These are phyloP conservation scores for Cosmorhoe ocellata DNA, from an alignment of 2,888 invertebrate genomes.

Conservation along the genomic window DNA sequence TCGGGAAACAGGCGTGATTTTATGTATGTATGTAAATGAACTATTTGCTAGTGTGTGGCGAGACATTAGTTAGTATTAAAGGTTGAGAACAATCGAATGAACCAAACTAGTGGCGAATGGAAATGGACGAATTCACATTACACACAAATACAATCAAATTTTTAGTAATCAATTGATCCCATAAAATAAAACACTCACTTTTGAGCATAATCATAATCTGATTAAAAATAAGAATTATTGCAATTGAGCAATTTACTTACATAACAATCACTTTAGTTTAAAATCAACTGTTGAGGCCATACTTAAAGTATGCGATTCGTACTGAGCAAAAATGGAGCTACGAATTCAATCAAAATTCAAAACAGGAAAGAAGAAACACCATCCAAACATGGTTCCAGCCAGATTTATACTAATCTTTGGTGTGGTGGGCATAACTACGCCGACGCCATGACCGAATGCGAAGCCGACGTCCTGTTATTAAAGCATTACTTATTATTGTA, in stretches of 20 bases:
- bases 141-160: slow-evolving; percentile 52
- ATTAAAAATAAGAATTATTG: slow-evolving; percentile 62
- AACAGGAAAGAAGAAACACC: slow-evolving; percentile 47
- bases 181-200: slow-evolving; percentile 69
- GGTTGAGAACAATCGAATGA: slow-evolving; percentile 41
- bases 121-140: slow-evolving; percentile 65
- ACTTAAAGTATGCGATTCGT: slow-evolving; percentile 55
- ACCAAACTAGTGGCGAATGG: slow-evolving; percentile 44
- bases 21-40: no score
- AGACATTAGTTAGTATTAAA: slow-evolving; percentile 43
- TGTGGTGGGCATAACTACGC: slow-evolving; percentile 71
- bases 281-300: slow-evolving; percentile 60
- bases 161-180: slow-evolving; percentile 59
- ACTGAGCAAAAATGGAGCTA: slow-evolving; percentile 58
- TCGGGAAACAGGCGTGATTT: no score
- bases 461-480: slow-evolving; percentile 31
- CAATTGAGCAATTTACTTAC: slow-evolving; percentile 72
- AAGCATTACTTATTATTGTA: slow-evolving; percentile 36
- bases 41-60: slow-evolving; percentile 69
- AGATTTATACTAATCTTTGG: slow-evolving; percentile 79
- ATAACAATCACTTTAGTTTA: slow-evolving; percentile 49
- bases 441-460: slow-evolving; percentile 53
- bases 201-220: slow-evolving; percentile 74
- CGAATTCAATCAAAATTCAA: slow-evolving; percentile 43
- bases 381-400: slow-evolving; percentile 57